phyloP scores from a whole-genome alignment of 2,797 vertebrate species.

The Rhynchotus rufescens region DNA sequence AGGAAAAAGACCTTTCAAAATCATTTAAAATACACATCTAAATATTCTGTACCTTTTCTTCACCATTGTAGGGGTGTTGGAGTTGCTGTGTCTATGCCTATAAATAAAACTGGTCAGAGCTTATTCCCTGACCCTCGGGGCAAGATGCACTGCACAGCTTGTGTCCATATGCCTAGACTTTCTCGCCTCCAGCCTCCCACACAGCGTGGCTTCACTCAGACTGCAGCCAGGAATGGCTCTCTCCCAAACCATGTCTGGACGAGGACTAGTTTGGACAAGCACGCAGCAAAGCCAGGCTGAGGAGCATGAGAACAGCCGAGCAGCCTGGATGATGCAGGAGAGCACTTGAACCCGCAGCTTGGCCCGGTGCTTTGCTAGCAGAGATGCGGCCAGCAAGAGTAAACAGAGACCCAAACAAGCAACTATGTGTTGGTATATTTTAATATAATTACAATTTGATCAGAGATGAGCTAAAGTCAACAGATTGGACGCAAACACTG shows the following conservation, averaged over 20 bases:
- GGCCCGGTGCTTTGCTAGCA: background rate
- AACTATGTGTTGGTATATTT: background rate
- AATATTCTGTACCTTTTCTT: background rate
- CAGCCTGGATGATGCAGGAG: no score
- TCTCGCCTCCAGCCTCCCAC: background rate
- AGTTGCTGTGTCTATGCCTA: background rate
- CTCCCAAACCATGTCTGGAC: background rate
- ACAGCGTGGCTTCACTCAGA: background rate
- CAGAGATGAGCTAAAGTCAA: background rate
- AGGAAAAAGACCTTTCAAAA: background rate
- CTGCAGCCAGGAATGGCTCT: background rate
- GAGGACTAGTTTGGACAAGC: background rate
- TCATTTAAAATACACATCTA: background rate
- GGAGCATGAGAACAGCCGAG: background rate
- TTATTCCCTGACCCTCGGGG: slow-evolving; percentile 12
- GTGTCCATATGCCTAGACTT: slow-evolving; percentile 26
- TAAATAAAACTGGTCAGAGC: slow-evolving; percentile 7
- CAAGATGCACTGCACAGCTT: slow-evolving; percentile 11
- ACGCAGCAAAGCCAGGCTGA: background rate
- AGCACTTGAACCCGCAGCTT: background rate
- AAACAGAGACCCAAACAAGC: background rate
- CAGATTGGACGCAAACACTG: rapidly evolving
- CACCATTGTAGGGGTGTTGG: background rate
- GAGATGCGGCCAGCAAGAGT: background rate
- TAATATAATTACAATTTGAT: background rate